phyloP scores from a whole-genome alignment of 2,797 vertebrate genomes.

The Argya squamiceps region DNA sequence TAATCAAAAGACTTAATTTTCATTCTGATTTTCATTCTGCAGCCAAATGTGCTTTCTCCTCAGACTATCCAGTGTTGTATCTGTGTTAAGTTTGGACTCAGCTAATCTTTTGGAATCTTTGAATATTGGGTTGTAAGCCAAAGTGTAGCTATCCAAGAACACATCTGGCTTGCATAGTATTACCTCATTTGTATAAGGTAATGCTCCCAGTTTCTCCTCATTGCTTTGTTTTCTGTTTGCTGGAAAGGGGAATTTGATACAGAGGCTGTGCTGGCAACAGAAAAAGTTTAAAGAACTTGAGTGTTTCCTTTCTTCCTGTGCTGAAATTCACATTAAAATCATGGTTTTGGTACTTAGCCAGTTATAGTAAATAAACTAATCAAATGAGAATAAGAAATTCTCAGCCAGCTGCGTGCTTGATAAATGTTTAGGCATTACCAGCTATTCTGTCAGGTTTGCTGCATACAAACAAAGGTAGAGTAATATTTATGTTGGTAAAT shows the following conservation, averaged over 20 bases:
- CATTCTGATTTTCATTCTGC: neutral
- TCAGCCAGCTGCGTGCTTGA: neutral
- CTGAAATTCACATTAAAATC: neutral
- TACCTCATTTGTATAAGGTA: conserved; percentile 28
- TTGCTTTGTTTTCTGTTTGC: conserved; percentile 23
- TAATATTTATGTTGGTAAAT: neutral
- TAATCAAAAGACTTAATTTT: neutral
- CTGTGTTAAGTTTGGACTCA: neutral
- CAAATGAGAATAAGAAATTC: neutral
- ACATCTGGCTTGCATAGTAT: conserved; percentile 36
- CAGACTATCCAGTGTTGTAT: neutral
- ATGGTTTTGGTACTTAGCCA: neutral
- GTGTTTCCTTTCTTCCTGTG: neutral
- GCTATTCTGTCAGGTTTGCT: neutral
- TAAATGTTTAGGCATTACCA: neutral
- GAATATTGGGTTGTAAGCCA: neutral
- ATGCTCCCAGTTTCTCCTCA: neutral
- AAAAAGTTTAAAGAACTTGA: neutral
- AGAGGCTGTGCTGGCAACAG: neutral
- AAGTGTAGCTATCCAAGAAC: neutral
- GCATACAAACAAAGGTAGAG: neutral
- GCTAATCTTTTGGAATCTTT: conserved; percentile 4
- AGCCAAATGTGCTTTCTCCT: neutral
- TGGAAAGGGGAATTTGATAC: neutral
- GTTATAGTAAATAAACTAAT: neutral